Evolutionary conservation across 2,113 vertebrate species (phyloP).

Genomic region (Eolophus roseicapilla): DNA sequence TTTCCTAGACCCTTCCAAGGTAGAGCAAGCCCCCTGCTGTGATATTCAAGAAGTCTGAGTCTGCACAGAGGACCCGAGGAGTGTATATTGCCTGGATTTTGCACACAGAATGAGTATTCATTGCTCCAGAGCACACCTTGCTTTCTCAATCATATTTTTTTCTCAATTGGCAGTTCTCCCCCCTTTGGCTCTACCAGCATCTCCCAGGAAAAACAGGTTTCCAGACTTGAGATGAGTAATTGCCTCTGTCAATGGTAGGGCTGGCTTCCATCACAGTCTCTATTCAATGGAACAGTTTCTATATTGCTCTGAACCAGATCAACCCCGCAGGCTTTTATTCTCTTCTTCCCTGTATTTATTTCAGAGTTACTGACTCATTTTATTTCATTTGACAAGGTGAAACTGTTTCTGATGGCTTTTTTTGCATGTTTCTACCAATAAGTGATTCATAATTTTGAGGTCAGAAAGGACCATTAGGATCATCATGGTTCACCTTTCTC

Average conservation of each 20-base stretch:
- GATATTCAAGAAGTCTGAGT: background rate
- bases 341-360: background rate
- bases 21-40: background rate
- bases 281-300: background rate
- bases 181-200: background rate
- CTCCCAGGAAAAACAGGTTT: background rate
- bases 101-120: background rate
- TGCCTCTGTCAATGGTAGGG: background rate
- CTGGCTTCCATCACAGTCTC: background rate
- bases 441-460: background rate
- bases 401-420: background rate
- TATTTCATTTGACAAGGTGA: background rate
- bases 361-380: background rate
- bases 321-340: background rate
- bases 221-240: background rate
- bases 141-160: background rate
- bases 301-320: background rate
- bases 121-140: background rate
- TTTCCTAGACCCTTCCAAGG: background rate
- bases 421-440: background rate
- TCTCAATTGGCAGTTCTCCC: accelerated
- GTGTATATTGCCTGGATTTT: background rate
- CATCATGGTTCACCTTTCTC: background rate
- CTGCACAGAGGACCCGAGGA: background rate
- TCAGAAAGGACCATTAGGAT: background rate